phyloP scores from a whole-genome alignment of 2,797 vertebrate species.

The Thripadectes ignobilis region DNA sequence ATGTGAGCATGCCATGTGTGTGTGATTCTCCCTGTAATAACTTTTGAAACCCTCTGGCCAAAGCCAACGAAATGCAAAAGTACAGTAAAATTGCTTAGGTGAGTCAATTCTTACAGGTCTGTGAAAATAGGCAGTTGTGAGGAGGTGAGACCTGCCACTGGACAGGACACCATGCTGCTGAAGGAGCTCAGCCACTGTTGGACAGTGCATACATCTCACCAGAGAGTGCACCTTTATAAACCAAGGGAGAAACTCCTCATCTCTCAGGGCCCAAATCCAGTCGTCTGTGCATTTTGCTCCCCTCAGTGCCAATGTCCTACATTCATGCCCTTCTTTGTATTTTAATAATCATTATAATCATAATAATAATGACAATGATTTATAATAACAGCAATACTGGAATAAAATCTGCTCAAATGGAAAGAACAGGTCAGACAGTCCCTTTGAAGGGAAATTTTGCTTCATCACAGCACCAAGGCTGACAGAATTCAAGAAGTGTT shows the following conservation, averaged over 20 bases:
- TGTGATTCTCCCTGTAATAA: neutral
- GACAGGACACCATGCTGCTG: neutral
- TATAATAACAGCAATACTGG: neutral
- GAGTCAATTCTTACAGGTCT: neutral
- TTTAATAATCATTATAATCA: neutral
- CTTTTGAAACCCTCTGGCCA: neutral
- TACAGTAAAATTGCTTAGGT: neutral
- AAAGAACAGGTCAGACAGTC: neutral
- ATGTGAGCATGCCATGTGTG: neutral
- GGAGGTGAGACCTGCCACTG: neutral
- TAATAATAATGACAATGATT: neutral
- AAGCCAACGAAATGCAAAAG: constrained; percentile 8
- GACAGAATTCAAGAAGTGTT: neutral
- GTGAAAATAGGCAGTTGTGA: neutral
- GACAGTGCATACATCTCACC: neutral
- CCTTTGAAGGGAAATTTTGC: neutral
- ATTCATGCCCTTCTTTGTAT: neutral
- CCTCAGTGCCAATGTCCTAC: rapidly evolving
- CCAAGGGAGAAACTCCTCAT: neutral
- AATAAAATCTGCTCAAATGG: neutral
- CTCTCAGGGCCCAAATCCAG: neutral
- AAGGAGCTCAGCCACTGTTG: neutral
- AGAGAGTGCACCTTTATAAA: neutral
- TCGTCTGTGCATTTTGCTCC: rapidly evolving
- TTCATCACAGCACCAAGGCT: neutral